These are phyloP conservation scores for Bovichtus diacanthus DNA, from an alignment of 2,797 vertebrate genomes.

Conservation along the genomic window DNA sequence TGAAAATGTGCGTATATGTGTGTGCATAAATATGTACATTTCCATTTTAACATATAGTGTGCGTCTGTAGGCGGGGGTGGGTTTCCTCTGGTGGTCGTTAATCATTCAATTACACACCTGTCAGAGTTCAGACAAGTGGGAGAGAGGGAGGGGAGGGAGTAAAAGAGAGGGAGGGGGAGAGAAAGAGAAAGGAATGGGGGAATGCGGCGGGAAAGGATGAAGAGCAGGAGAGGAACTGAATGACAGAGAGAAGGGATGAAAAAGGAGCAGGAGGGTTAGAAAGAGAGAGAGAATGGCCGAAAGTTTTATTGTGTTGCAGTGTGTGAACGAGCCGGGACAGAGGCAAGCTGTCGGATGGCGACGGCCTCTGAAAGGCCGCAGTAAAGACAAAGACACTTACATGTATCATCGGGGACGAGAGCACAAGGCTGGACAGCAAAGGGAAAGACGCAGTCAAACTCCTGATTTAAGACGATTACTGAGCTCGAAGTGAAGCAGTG, in stretches of 20 bases:
- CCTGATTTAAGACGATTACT: slow-evolving; percentile 5
- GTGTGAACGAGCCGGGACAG: slow-evolving; percentile 58
- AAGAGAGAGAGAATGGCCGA: slow-evolving; percentile 41
- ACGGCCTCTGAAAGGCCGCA: slow-evolving; percentile 46
- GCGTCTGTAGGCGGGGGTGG: slow-evolving; percentile 38
- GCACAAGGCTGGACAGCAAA: slow-evolving; percentile 29
- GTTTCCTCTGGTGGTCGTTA: slow-evolving; percentile 76
- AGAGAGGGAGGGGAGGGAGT: slow-evolving; percentile 26
- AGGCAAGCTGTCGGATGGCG: slow-evolving; percentile 65
- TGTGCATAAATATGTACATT: slow-evolving; percentile 66
- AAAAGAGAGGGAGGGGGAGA: slow-evolving; percentile 18
- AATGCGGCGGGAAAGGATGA: slow-evolving; percentile 49
- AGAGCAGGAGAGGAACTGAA: slow-evolving; percentile 42
- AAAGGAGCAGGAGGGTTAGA: slow-evolving; percentile 32
- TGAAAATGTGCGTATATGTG: slow-evolving; percentile 54
- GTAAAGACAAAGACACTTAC: slow-evolving; percentile 56
- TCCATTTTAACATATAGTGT: slow-evolving; percentile 62
- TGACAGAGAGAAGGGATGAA: slow-evolving; percentile 50
- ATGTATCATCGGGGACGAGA: slow-evolving; percentile 34
- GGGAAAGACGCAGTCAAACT: slow-evolving; percentile 25
- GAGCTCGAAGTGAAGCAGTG: not conserved
- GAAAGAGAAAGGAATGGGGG: slow-evolving; percentile 49
- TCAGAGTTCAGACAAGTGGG: slow-evolving; percentile 85
- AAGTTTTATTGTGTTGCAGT: slow-evolving; percentile 57
- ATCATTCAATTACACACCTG: slow-evolving; percentile 90